Evolutionary conservation across 35 echinoderm and acorn worm genomes (phyloP), one percentile per base, ranked within the genome.

Genomic region (Ptychodera flava): DNA sequence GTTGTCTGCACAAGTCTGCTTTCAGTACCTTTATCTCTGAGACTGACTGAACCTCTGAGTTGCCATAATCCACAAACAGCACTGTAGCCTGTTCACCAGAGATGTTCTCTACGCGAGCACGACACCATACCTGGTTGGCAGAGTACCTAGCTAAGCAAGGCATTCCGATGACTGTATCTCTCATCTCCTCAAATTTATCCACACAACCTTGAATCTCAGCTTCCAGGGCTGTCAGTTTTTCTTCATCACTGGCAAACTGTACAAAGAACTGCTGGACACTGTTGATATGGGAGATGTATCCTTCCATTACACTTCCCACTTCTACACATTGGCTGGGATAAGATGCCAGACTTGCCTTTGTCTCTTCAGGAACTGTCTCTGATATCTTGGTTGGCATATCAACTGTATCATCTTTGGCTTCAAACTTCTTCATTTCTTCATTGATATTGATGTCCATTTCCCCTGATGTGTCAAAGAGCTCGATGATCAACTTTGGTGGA

Each of bases 101-200:
- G 52, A 83, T 53, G 15, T 84, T 22, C 0, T 80, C 76, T 0
- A 95, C 38, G 30, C 82, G 37, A 78, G 90, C 82, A 31, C 90
- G 78, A 33, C 87, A 91, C 90, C 90, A 91, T 31, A 91, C 88
- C 37, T 92, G 81, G 83, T 99, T 93, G 32, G 90, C 93, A 6
- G 92, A 90, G 77, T 88, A 99, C 80, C 94, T 88, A 1, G 89
- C 96, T 14, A 92, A 84, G 31, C 96, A 99, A 32, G 90, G 87
- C 0, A 75, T 88, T 16, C 96, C 96, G 0, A 94, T 85, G 6
- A 12, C 6, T 22, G 22, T 22, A 12, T 6, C 45, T 64, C 6
- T 64, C 45, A 64, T 6, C 45, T 22, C 45, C 22, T 6, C 22
- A 64, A 6, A 6, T 64, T 22, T 22, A 64, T 64, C 45, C 45